Evolutionary conservation across 2,797 vertebrate species (phyloP), one percentile per base, ranked within the genome.

Genomic region (Siniperca scherzeri): DNA sequence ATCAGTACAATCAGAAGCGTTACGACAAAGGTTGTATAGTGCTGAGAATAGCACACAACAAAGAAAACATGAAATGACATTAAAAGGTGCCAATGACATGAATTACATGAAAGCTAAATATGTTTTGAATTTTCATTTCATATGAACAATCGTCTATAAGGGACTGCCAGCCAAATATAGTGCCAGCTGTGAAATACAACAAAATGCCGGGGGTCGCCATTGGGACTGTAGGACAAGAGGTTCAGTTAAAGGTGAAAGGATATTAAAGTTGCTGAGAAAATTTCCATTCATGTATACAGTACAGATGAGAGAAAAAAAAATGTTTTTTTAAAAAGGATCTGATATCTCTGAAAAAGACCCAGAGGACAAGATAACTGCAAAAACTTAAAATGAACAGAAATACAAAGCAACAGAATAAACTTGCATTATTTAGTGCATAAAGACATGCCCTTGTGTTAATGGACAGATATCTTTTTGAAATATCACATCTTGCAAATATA

Each of bases 401-500:
- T 60, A 88, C 68, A 87, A 87, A 89, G 68, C 82, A 86, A 92
- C 77, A 78, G 27, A 56, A 88, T 73, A 87, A 92, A 88, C 82
- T 88, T 93, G 92, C 87, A 92, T 91, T 88, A 85, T 84, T 94
- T 96, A 95, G 95, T 96, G 95, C 94, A 95, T 93, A 92, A 91
- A 89, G 83, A 93, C 89, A 91, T 87, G 93, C 91, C 92, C 87
- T 90, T 89, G 52, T 86, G 88, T 87, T 90, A 87, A 66, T 91
- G 87, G 86, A 94, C 88, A 86, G 84, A 90, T 80, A 91, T 84
- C 87, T 86, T 85, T 91, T 81, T 88, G 72, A 88, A 91, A 88
- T 74, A 90, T 91, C 89, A 91, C 77, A 89, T 85, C 75, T 91
- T 86, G 74, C 55, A 81, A 87, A 91, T 86, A 89, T 77, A 88